Evolutionary conservation across 2,113 vertebrate genomes (phyloP), one percentile per base, ranked within the genome.

Genomic region (Lophius piscatorius): DNA sequence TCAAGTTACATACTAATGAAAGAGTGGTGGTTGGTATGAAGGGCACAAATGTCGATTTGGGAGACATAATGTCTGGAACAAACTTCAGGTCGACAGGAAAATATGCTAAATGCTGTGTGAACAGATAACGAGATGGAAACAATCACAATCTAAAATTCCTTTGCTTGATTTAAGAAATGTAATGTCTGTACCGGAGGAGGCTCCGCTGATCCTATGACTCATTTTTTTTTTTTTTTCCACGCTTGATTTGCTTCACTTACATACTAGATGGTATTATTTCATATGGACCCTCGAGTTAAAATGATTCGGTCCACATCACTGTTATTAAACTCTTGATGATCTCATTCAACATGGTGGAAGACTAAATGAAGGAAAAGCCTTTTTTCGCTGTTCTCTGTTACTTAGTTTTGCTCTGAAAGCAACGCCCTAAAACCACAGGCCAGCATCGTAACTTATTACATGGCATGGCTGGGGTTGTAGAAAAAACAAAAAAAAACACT

Each of bases 101-200:
- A 74, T 56, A 67, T 69, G 69, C 80, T 78, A 70, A 77, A 24
- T 51, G 59, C 70, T 40, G 18, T 21, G 47, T 83, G 80, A 85
- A 74, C 87, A 78, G 52, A 84, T 83, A 80, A 90, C 44, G 33
- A 84, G 63, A 78, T 76, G 79, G 84, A 90, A 89, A 88, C 82
- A 52, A 81, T 85, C 63, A 66, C 57, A 70, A 76, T 55, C 59
- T 74, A 28, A 84, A 71, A 65, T 29, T 33, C 34, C 70, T 63
- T 45, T 38, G 40, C 42, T 64, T 74, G 46, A 79, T 85, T 70
- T 80, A 34, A 12, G 10, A 61, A 44, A 68, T 55, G 67, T 66
- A 62, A 57, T 59, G 26, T 49, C 29, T 50, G 45, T 31, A 40
- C 60, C 46, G 48, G 65, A 70, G 62, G 57, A 75, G 67, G 62